Base-by-base conservation (phyloP, 2,797 vertebrate genomes). In the Cuculus canorus region DNA sequence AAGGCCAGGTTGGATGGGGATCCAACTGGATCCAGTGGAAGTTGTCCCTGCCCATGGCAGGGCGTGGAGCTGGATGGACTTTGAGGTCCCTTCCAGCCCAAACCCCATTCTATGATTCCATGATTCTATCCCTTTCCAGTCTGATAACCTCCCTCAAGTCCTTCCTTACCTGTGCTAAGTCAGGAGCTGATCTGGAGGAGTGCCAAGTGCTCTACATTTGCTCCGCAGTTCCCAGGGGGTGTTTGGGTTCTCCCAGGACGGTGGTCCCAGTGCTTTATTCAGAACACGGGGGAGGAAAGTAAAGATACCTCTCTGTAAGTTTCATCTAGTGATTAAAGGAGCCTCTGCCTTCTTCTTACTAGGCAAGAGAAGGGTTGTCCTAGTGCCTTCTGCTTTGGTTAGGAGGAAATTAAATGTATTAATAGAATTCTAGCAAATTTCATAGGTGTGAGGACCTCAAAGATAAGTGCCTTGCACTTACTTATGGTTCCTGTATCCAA, bases 121-220 rank as follows among this genome's bases (percentile, higher is more conserved):
- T 23, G 47, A 23, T 48, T 24, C 21, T 24, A 64, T 61, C 43
- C 30, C 66, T 88, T 93, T 19, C 73, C 57, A 50, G 60, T 92
- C 88, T 72, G 78, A 47, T 90, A 93, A 88, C 86, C 57, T 93
- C 88, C 53, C 45, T 93, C 53, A 33, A 64, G 75, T 92, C 53
- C 35, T 68, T 86, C 59, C 50, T 75, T 95, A 94, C 78, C 86
- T 91, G 96, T 92, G 80, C 77, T 85, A 80, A 64, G 70, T 41
- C 76, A 47, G 78, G 68, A 88, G 45, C 77, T 82, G 80, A 64
- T 66, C 64, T 6, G 1, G 57, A 80, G 81, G 47, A 90, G 81
- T 66, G 85, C 88, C 92, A 86, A 90, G 91, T 90, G 94, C 93
- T 93, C 95, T 96, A 95, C 68, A 95, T 95, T 94, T 96, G 88